Percentiles rank a stretch among this genome's conserved stretches.
These are phyloP conservation scores for Pyrgus malvae DNA, from an alignment of 2,888 invertebrate genomes.

Conservation along the genomic window DNA sequence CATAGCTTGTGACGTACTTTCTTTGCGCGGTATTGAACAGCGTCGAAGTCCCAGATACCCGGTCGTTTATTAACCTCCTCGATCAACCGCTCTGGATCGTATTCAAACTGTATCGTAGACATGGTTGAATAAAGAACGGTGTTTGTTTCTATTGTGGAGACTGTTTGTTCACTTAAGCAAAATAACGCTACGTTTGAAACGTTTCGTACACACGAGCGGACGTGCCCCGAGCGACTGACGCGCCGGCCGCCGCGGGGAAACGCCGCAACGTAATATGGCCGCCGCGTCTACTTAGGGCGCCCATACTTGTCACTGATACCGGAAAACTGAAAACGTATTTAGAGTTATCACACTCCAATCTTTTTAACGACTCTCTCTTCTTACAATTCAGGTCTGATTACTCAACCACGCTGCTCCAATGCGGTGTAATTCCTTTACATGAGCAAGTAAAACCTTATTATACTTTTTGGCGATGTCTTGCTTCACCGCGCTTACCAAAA, in stretches of 20 bases:
- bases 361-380: too few relatives aligned
- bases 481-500: too few relatives aligned
- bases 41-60: conserved; percentile 68
- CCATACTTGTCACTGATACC: conserved; percentile 33
- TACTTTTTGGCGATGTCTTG: too few relatives aligned
- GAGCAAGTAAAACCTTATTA: too few relatives aligned
- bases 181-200: conserved; percentile 36
- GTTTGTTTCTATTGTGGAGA: background rate
- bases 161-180: conserved; percentile 12
- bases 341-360: too few relatives aligned
- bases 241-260: conserved; percentile 61
- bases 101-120: conserved; percentile 65
- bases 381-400: too few relatives aligned
- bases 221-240: conserved; percentile 71
- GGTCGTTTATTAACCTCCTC: conserved; percentile 68
- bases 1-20: conserved; percentile 56
- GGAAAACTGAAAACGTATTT: conserved; percentile 2
- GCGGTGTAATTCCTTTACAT: too few relatives aligned
- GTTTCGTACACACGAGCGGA: conserved; percentile 54
- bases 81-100: conserved; percentile 69
- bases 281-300: conserved; percentile 47
- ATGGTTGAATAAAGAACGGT: background rate
- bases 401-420: too few relatives aligned
- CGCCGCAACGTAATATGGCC: conserved; percentile 70
- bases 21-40: conserved; percentile 60